Base-by-base conservation (phyloP, 2,113 vertebrate species). In the Poeciliopsis occidentalis region DNA sequence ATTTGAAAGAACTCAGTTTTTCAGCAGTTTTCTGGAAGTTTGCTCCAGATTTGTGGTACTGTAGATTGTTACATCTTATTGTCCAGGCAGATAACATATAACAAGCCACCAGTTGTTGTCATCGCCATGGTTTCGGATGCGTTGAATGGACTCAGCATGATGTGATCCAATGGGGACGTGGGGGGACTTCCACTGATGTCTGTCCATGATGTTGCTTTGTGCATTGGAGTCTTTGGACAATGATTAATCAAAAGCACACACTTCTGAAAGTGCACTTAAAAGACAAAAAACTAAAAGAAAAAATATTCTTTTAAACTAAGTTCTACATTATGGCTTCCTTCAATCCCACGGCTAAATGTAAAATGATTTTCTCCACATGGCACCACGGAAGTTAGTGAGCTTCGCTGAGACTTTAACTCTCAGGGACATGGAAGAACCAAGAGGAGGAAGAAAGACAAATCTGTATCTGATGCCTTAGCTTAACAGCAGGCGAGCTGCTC, bases 401-500 rank as follows among this genome's bases (percentile, higher is more conserved):
- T 57, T n/a, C 22, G 1, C 22, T 57, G 51, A 57, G 51, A 57
- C 51, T 57, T n/a, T 57, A 57, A n/a, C 51, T 57, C 22, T 57
- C 51, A 57, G 51, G 22, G 24, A 57, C 17, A 10, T 4, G 34
- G 29, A 0, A 27, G 29, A 0, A 27, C 15, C 30, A 13, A 34
- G 62, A 60, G 66, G n/a, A 63, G 27, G 27, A 5, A 5, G 0
- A 17, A 29, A 70, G 62, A 76, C 10, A 68, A 69, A 68, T 44
- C 44, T 61, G 37, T 37, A 60, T 66, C 15, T 31, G 19, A 19
- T 57, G 62, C 41, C 22, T 82, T 69, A 69, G 69, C 66, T 75
- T 60, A 26, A 62, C 76, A 82, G 76, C 79, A 63, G 67, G 72
- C 64, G 29, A 80, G 71, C 69, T 68, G 39, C 64, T 57, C 51